Evolutionary conservation across 2,113 vertebrate species (phyloP), one percentile per base, ranked within the genome.

Genomic region (Pelvicachromis taeniatus): DNA sequence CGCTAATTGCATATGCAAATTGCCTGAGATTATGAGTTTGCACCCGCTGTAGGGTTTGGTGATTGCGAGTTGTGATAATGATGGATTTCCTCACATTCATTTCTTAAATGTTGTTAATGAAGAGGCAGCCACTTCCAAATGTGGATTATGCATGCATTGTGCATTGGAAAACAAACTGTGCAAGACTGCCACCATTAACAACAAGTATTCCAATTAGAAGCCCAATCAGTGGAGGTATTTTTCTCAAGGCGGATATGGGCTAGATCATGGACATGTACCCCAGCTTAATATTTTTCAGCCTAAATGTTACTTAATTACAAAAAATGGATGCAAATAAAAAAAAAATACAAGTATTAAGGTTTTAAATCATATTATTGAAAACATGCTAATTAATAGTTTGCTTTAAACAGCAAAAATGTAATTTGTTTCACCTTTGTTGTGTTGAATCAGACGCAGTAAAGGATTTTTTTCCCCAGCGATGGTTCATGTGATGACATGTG

Each of bases 1-100:
- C 58, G 29, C 88, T 95, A 92, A 95, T 95, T 95, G 88, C 87
- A 79, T 90, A 95, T 94, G 95, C 91, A 95, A 92, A 95, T 95
- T 87, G 52, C 77, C 33, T 5, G 2, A 89, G 90, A 92, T 91
- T 90, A 89, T 75, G 86, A 92, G 80, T 90, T 87, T 86, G 85
- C 65, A 79, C 42, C 78, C 40, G 50, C 86, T 84, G 81, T 83
- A 90, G 90, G 89, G 81, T 92, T 90, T 89, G 81, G 77, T 92
- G 93, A 94, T 94, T 94, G 90, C 55, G n/a, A 88, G 83, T 80
- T 56, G 73, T 1, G 83, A 93, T 93, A 93, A 91, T 81, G 85
- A 88, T 58, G 80, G 83, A 93, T 94, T 91, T 95, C 85, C 90
- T 90, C 88, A 78, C 75, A 73, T 92, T 90, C 78, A 81, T 90